Evolutionary conservation across 1,140 invertebrate genomes (phyloP).

Genomic region (Drosophila setifemur): DNA sequence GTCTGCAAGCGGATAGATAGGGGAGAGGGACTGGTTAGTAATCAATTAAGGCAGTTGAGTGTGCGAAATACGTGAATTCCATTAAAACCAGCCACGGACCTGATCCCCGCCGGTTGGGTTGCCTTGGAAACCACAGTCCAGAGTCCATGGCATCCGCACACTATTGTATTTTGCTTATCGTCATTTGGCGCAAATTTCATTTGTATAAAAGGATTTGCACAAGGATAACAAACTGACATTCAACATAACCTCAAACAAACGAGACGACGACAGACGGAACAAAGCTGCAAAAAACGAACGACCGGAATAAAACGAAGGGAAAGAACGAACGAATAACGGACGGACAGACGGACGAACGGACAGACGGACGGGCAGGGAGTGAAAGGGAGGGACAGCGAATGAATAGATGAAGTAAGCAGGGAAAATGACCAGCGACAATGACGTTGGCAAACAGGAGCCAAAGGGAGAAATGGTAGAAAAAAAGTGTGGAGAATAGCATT

Average conservation of each 20-base stretch:
- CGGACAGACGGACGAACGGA: background rate
- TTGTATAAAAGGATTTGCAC: slow-evolving; percentile 82
- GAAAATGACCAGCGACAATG: slow-evolving; percentile 78
- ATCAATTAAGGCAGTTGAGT: slow-evolving; percentile 7
- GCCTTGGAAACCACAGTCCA: slow-evolving; percentile 16
- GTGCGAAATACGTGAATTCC: slow-evolving; percentile 4
- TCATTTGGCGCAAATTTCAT: slow-evolving; percentile 80
- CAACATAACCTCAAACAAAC: slow-evolving; percentile 80
- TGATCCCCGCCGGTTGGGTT: slow-evolving; percentile 3
- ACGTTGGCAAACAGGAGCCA: slow-evolving; percentile 56
- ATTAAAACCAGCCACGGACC: slow-evolving; percentile 46
- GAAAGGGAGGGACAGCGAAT: slow-evolving; percentile 33
- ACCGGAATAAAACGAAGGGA: slow-evolving; percentile 18
- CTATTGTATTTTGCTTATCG: slow-evolving; percentile 79
- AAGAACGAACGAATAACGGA: background rate
- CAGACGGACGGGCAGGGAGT: slow-evolving; percentile 15
- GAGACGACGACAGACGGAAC: slow-evolving; percentile 48
- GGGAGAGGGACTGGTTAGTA: slow-evolving; percentile 13
- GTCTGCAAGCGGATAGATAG: slow-evolving; percentile 84
- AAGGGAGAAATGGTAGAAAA: slow-evolving; percentile 30
- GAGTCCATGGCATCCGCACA: slow-evolving; percentile 8
- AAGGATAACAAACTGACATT: slow-evolving; percentile 80
- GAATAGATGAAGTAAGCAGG: slow-evolving; percentile 59
- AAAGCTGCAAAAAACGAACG: slow-evolving; percentile 41
- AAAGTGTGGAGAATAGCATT: slow-evolving; percentile 23